Base-by-base conservation (phyloP, 2,888 invertebrate species). In the Proisotoma minuta region DNA sequence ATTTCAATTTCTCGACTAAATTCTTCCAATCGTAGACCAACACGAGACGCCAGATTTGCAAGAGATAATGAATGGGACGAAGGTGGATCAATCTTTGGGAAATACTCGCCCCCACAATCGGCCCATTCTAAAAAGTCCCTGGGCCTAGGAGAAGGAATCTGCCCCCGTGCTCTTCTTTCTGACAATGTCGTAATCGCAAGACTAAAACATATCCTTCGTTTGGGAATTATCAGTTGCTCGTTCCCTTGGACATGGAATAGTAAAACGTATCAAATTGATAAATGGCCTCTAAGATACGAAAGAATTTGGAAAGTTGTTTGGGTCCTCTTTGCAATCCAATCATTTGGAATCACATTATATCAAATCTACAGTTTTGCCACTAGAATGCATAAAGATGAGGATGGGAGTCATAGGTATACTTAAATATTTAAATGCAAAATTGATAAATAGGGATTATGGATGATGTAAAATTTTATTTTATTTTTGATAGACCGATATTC, bases 201-300 rank as follows among this genome's bases (percentile, higher is more conserved):
- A 27, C 40, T 66, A 20, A 62, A 59, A 26, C 62, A 63, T 29
- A 39, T 66, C 22, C 27, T 66, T 29, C 1, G 58, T 3, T 18
- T 66, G 29, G 66, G 60, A 1, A 28, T 43, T 3, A 20, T 40
- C 3, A 60, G 60, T 1, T 57, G 59, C 0, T 43, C 66, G n/a
- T 59, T 66, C 34, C 66, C 66, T 1, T 66, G 62, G 62, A 53
- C 40, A 3, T 66, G 66, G 66, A 60, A 66, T 47, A 28, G 20
- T 27, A 63, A 63, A 10, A 26, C 29, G 2, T 10, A 12, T 3
- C 34, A 29, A 48, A 59, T 66, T 23, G 63, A 66, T 20, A 53
- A 51, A 10, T 66, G 60, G 60, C 26, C 40, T 12, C 40, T 34
- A 3, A 1, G 5, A 2, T 3, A 27, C n/a, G 52, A 56, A 20